Conservation (phyloP, 2,797 vertebrate genomes). For the Poeciliopsis infans region DNA sequence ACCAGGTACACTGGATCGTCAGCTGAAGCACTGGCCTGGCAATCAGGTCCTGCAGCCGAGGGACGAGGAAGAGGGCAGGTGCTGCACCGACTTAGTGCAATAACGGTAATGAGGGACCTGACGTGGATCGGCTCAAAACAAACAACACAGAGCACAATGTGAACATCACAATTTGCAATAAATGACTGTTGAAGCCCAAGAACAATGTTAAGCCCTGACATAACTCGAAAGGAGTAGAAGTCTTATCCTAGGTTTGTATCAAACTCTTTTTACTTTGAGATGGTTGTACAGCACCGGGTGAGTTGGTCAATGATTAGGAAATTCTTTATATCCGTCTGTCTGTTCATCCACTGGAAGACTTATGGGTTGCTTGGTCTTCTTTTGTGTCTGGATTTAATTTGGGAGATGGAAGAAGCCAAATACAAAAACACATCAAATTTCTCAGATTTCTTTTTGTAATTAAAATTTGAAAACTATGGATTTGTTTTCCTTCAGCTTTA, state of each 20-base stretch:
- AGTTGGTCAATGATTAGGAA: not conserved
- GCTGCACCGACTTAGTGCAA: too few relatives aligned
- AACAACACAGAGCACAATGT: too few relatives aligned
- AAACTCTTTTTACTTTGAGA: not conserved
- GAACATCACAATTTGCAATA: too few relatives aligned
- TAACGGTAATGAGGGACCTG: too few relatives aligned
- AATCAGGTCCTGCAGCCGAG: too few relatives aligned
- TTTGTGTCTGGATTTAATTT: not conserved
- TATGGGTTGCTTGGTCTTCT: not conserved
- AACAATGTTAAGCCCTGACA: too few relatives aligned
- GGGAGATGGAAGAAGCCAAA: not conserved
- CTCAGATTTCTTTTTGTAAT: not conserved
- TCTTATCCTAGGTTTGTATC: not conserved
- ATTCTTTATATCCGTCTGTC: not conserved
- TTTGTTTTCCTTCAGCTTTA: not conserved
- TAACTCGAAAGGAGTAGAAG: not conserved
- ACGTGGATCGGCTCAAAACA: too few relatives aligned
- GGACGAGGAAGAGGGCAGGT: too few relatives aligned
- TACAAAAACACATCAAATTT: not conserved
- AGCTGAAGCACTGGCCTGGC: too few relatives aligned
- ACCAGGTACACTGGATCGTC: too few relatives aligned
- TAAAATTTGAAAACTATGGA: not conserved
- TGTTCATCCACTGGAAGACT: not conserved
- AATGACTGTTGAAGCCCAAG: too few relatives aligned
- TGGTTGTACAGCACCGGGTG: not conserved